Evolutionary conservation across 1,140 invertebrate genomes (phyloP).

Genomic region (Tetraneura akinire): DNA sequence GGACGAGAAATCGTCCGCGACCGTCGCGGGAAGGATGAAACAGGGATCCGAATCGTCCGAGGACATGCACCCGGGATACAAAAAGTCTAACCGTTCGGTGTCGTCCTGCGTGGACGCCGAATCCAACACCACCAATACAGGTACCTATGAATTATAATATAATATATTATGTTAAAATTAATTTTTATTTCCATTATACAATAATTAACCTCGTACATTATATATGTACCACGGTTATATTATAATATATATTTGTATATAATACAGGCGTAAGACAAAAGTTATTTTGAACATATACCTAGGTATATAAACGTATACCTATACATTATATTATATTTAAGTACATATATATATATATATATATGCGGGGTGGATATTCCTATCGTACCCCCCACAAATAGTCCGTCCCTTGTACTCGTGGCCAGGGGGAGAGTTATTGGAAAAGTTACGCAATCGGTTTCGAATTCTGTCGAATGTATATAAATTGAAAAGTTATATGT

Average conservation of each 20-base stretch:
- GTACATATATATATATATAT: background rate
- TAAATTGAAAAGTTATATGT: slow-evolving; percentile 42
- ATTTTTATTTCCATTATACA: too few relatives aligned
- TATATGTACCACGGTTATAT: too few relatives aligned
- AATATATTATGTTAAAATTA: too few relatives aligned
- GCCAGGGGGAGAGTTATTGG: background rate
- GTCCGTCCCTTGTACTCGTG: background rate
- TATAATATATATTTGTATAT: too few relatives aligned
- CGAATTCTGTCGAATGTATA: slow-evolving; percentile 17
- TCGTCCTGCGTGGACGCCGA: slow-evolving; percentile 74
- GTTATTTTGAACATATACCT: too few relatives aligned
- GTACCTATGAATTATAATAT: too few relatives aligned
- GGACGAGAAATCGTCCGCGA: slow-evolving; percentile 64
- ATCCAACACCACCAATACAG: slow-evolving; percentile 84
- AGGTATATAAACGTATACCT: too few relatives aligned
- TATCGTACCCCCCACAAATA: background rate
- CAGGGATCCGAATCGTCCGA: slow-evolving; percentile 67
- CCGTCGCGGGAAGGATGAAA: slow-evolving; percentile 74
- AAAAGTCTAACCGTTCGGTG: slow-evolving; percentile 63
- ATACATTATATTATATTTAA: too few relatives aligned
- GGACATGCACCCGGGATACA: slow-evolving; percentile 62
- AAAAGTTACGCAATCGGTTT: slow-evolving; percentile 49
- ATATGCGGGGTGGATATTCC: background rate
- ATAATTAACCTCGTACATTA: too few relatives aligned
- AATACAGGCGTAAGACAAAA: too few relatives aligned